These are phyloP conservation scores for Campoplex capitator DNA, from an alignment of 2,888 invertebrate species.

Conservation along the genomic window DNA sequence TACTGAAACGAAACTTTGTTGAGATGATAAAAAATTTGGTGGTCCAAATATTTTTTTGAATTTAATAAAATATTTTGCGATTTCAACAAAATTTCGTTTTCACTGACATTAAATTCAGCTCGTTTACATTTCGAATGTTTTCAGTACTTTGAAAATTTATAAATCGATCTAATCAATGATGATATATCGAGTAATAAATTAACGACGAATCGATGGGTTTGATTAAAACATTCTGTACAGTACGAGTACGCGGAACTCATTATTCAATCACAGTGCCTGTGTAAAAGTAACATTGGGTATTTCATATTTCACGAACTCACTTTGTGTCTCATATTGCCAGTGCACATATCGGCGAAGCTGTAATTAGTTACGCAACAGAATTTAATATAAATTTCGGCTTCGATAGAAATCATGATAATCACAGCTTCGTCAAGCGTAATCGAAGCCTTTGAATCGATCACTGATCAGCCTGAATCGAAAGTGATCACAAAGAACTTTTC, in stretches of 20 bases:
- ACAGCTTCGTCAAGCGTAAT: conserved; percentile 3
- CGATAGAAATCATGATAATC: conserved; percentile 25
- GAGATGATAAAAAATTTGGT: no score
- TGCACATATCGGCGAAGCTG: not conserved
- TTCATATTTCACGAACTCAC: not conserved
- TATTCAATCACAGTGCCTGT: not conserved
- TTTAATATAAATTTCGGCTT: not conserved
- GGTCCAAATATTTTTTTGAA: no score
- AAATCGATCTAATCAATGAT: not conserved
- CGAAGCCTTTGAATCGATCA: conserved; percentile 8
- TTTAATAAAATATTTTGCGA: no score
- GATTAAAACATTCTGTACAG: not conserved
- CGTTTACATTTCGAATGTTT: not conserved
- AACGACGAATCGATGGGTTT: not conserved
- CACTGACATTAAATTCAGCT: not conserved
- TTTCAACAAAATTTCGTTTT: no score
- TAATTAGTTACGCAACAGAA: conserved; percentile 39
- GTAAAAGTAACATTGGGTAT: not conserved
- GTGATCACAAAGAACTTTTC: not conserved
- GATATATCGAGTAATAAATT: not conserved
- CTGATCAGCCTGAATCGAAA: not conserved
- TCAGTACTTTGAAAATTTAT: not conserved
- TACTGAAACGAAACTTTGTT: no score
- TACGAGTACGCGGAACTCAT: not conserved
- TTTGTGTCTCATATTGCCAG: not conserved